These are phyloP conservation scores for Acanthornis magna DNA, from an alignment of 2,797 vertebrate genomes.

Conservation along the genomic window DNA sequence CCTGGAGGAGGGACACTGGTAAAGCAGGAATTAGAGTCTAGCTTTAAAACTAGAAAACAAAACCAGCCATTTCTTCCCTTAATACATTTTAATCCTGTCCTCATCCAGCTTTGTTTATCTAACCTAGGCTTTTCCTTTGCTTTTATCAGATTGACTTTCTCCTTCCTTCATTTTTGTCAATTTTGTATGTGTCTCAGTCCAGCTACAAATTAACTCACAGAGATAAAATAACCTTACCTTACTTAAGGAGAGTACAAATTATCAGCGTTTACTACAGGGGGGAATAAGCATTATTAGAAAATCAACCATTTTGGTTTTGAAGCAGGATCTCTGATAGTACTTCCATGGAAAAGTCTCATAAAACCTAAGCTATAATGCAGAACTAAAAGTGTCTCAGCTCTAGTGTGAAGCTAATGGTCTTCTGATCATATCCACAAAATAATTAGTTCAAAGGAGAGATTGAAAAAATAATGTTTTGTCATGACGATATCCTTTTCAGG, in stretches of 20 bases:
- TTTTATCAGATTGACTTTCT: background rate
- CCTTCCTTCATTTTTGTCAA: background rate
- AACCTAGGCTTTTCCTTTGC: background rate
- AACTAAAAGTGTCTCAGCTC: background rate
- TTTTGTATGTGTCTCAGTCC: background rate
- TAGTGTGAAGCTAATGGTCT: background rate
- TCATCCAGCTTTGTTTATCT: background rate
- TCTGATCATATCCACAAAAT: background rate
- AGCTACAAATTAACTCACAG: background rate
- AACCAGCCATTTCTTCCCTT: background rate
- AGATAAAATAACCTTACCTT: background rate
- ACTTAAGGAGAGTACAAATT: background rate
- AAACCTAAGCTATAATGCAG: background rate
- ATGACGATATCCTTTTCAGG: background rate
- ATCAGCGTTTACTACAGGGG: rapidly evolving
- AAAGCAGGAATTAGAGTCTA: background rate
- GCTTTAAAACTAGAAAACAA: background rate
- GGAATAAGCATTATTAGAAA: background rate
- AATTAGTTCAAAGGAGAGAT: background rate
- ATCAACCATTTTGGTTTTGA: background rate
- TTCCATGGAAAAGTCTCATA: background rate
- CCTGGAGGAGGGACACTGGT: background rate
- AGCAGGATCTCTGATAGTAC: background rate
- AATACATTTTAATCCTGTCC: background rate
- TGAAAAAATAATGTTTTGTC: background rate